These are phyloP conservation scores for Pseudopleuronectes americanus DNA, from an alignment of 2,797 vertebrate species.

Conservation along the genomic window DNA sequence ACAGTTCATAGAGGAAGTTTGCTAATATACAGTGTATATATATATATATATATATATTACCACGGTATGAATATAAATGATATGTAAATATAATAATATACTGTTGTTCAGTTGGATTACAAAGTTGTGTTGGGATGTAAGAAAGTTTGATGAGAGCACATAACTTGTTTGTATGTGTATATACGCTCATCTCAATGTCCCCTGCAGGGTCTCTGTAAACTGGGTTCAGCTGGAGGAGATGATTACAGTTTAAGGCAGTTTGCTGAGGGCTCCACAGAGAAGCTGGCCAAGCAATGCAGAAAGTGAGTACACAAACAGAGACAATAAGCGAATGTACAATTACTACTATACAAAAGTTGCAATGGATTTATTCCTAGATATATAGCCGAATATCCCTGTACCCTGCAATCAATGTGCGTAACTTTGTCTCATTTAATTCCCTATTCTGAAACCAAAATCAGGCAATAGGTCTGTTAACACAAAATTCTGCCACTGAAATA, in stretches of 20 bases:
- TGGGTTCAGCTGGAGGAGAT: conserved; percentile 97
- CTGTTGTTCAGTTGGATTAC: neutral
- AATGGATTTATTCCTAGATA: too few species aligned
- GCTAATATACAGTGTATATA: too few species aligned
- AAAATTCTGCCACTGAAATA: too few species aligned
- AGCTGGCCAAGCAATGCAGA: conserved; percentile 96
- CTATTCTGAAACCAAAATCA: too few species aligned
- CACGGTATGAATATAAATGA: neutral
- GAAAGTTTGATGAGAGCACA: too few species aligned
- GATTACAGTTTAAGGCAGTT: conserved; percentile 96
- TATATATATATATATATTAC: neutral
- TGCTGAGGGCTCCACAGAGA: conserved; percentile 98
- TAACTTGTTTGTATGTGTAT: neutral
- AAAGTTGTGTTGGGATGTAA: neutral
- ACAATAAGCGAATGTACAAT: neutral
- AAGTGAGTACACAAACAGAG: conserved; percentile 85
- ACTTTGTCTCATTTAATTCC: too few species aligned
- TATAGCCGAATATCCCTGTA: too few species aligned
- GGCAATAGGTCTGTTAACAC: too few species aligned
- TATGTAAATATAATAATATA: too few species aligned
- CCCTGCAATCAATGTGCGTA: too few species aligned
- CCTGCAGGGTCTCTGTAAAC: conserved; percentile 94
- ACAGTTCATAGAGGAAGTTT: neutral
- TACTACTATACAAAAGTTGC: too few species aligned
- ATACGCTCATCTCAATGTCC: conserved; percentile 19